A percentile compares a stretch with the other conserved stretches of the same genome.
These are phyloP conservation scores for Scrobipalpa atriplicella DNA, from an alignment of 2,888 invertebrate species.

Conservation along the genomic window DNA sequence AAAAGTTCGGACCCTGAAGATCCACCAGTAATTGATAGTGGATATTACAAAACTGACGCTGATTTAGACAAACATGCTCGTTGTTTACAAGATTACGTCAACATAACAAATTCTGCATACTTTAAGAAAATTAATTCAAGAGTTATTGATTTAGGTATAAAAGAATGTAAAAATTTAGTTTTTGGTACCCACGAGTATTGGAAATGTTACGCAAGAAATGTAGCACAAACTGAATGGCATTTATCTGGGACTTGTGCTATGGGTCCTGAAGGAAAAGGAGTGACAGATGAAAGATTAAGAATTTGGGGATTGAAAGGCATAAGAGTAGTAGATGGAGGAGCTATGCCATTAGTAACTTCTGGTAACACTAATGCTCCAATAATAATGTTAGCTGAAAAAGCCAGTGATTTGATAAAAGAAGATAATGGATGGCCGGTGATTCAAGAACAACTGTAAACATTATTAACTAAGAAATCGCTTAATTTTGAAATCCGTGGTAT, in stretches of 20 bases:
- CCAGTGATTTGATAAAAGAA: slow-evolving; percentile 81
- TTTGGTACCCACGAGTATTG: slow-evolving; percentile 51
- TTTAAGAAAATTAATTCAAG: slow-evolving; percentile 39
- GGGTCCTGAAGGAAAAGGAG: slow-evolving; percentile 51
- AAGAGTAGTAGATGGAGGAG: slow-evolving; percentile 84
- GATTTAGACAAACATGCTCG: slow-evolving; percentile 46
- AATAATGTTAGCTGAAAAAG: slow-evolving; percentile 85
- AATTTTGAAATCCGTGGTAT: too few species aligned
- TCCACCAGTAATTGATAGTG: slow-evolving; percentile 46
- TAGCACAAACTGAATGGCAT: slow-evolving; percentile 84
- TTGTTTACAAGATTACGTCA: slow-evolving; percentile 42
- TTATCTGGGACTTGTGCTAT: slow-evolving; percentile 57
- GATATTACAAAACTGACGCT: slow-evolving; percentile 46
- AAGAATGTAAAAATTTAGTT: slow-evolving; percentile 58
- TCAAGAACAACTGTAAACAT: slow-evolving; percentile 38
- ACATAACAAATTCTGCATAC: slow-evolving; percentile 41
- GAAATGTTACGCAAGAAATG: slow-evolving; percentile 50
- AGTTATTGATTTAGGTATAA: slow-evolving; percentile 65
- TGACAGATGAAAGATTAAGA: slow-evolving; percentile 53
- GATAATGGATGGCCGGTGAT: slow-evolving; percentile 38
- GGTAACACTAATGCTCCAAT: slow-evolving; percentile 84
- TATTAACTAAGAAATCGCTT: slow-evolving; percentile 49
- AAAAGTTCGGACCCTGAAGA: slow-evolving; percentile 49
- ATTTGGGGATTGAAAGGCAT: slow-evolving; percentile 81
- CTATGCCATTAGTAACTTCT: slow-evolving; percentile 83